These are phyloP conservation scores for Diprion similis DNA, from an alignment of 1,140 invertebrate genomes.

Conservation along the genomic window DNA sequence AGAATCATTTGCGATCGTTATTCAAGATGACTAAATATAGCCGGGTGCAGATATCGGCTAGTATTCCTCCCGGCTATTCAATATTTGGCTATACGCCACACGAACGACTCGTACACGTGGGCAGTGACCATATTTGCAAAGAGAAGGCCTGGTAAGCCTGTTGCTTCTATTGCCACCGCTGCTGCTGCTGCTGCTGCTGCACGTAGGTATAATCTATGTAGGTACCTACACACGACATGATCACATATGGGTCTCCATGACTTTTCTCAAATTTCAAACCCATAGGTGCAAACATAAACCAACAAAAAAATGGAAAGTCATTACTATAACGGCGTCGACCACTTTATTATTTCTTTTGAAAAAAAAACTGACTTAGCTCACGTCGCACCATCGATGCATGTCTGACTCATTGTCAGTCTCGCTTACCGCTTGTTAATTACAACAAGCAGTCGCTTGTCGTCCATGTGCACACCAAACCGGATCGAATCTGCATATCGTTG, in stretches of 20 bases:
- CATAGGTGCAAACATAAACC: too few species aligned
- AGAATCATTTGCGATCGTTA: conserved; percentile 31
- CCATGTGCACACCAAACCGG: background rate
- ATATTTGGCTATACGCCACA: conserved; percentile 53
- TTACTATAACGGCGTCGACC: too few species aligned
- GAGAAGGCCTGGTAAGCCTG: background rate
- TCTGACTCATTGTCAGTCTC: background rate
- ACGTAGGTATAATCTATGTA: too few species aligned
- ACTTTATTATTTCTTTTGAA: too few species aligned
- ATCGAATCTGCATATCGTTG: conserved; percentile 5
- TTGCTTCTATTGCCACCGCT: background rate
- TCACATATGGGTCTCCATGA: too few species aligned
- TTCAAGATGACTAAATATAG: conserved; percentile 50
- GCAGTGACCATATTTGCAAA: conserved; percentile 47
- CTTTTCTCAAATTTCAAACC: too few species aligned
- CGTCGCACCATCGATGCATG: background rate
- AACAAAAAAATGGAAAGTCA: too few species aligned
- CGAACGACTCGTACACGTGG: conserved; percentile 39
- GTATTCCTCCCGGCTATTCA: conserved; percentile 39
- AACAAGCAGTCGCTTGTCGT: background rate
- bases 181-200: too few species aligned
- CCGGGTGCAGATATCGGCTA: conserved; percentile 38
- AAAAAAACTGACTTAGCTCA: too few species aligned
- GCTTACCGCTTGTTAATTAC: background rate
- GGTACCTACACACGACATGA: too few species aligned